phyloP scores from a whole-genome alignment of 2,113 vertebrate genomes.

The Thamnophis sirtalis region DNA sequence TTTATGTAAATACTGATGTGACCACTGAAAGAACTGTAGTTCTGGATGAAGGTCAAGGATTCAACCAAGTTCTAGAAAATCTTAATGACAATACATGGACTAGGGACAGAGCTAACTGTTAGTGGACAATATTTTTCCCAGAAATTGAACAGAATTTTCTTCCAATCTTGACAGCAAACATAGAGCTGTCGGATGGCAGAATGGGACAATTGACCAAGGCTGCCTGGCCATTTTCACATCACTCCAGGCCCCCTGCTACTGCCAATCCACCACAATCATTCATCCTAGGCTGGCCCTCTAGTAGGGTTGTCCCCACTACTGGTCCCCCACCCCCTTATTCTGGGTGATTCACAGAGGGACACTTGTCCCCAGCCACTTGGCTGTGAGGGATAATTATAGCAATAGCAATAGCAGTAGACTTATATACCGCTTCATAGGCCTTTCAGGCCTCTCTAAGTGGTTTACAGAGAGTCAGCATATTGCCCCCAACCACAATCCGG shows the following conservation, averaged over 20 bases:
- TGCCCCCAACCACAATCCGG: no score
- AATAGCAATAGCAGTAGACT: no score
- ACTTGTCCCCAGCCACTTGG: neutral
- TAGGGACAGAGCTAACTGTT: neutral
- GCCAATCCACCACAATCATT: neutral
- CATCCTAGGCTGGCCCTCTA: neutral
- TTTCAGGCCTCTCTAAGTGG: no score
- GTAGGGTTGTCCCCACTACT: neutral
- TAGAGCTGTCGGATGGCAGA: neutral
- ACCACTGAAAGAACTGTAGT: neutral
- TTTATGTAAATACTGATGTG: neutral
- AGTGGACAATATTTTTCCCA: neutral
- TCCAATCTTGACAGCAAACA: neutral
- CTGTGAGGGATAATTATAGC: neutral
- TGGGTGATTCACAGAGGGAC: no score
- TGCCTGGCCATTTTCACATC: neutral
- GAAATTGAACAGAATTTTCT: neutral
- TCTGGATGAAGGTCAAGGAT: neutral
- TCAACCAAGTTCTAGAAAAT: neutral
- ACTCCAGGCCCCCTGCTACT: neutral
- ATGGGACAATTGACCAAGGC: neutral
- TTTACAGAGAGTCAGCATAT: no score
- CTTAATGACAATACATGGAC: neutral
- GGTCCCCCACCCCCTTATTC: neutral
- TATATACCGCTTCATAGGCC: no score